These are phyloP conservation scores for Cheilosia variabilis DNA, from an alignment of 2,888 invertebrate species.

Conservation along the genomic window DNA sequence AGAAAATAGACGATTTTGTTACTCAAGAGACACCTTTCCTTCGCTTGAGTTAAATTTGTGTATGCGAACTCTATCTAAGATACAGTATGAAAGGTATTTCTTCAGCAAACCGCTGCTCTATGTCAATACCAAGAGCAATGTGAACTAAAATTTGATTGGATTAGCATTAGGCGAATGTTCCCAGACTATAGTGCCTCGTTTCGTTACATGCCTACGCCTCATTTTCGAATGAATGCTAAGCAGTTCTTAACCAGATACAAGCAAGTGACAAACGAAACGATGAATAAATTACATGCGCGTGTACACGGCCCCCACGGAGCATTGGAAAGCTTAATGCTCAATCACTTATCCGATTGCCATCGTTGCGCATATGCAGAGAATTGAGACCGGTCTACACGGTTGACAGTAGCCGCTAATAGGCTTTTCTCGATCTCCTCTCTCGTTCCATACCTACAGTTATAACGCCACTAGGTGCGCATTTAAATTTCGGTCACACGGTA, in stretches of 20 bases:
- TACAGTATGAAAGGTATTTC: no score
- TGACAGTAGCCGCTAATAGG: slow-evolving; percentile 32
- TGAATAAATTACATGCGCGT: slow-evolving; percentile 50
- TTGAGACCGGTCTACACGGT: slow-evolving; percentile 30
- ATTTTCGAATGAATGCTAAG: slow-evolving; percentile 11
- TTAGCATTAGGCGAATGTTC: no score
- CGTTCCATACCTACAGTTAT: not conserved
- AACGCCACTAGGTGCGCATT: not conserved
- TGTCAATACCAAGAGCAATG: no score
- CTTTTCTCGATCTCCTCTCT: slow-evolving; percentile 6
- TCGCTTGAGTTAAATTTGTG: no score
- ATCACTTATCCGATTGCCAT: slow-evolving; percentile 42
- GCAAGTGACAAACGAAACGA: slow-evolving; percentile 37
- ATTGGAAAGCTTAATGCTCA: slow-evolving; percentile 35
- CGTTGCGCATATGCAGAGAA: slow-evolving; percentile 14
- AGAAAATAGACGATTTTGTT: no score
- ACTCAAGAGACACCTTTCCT: no score
- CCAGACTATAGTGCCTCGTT: no score
- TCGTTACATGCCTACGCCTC: not conserved
- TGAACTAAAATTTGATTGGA: not conserved
- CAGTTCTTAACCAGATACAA: slow-evolving; percentile 24
- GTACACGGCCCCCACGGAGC: slow-evolving; percentile 39
- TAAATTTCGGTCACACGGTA: slow-evolving; percentile 14
- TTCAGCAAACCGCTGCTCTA: no score
- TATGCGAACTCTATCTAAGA: no score